Percentiles rank a stretch among this genome's conserved stretches.
Conservation (phyloP, 2,113 vertebrate species). For the Serinus canaria region DNA sequence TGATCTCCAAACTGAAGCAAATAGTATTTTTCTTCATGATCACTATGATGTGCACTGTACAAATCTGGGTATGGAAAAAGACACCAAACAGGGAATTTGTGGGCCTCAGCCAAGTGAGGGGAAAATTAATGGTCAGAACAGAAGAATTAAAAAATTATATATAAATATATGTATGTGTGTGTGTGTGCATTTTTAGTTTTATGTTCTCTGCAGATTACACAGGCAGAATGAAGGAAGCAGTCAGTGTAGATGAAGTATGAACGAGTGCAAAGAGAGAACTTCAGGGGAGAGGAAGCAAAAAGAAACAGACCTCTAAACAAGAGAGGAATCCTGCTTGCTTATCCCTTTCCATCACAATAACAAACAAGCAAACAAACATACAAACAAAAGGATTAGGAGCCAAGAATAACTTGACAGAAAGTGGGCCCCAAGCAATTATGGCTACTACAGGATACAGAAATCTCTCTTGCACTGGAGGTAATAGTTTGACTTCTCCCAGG, state of each 20-base stretch:
- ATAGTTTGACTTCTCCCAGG: neutral
- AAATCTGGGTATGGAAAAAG: neutral
- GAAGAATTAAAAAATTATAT: neutral
- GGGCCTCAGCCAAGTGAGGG: neutral
- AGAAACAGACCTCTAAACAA: neutral
- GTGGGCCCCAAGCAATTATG: neutral
- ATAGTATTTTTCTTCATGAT: neutral
- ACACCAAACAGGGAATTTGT: neutral
- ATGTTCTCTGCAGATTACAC: neutral
- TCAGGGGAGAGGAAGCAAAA: neutral
- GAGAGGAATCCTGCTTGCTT: neutral
- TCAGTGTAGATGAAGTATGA: neutral
- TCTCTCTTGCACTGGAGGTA: neutral
- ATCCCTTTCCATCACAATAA: neutral
- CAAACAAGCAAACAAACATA: neutral
- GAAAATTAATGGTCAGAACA: neutral
- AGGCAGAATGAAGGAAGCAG: neutral
- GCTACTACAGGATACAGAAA: neutral
- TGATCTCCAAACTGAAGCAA: neutral
- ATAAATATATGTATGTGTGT: rapidly evolving
- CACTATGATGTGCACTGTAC: neutral
- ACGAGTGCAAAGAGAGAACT: neutral
- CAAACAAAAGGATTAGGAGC: neutral
- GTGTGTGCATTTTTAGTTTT: neutral
- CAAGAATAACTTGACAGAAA: neutral